Conservation (phyloP, 2,797 vertebrate species). For the Gadopsis marmoratus region DNA sequence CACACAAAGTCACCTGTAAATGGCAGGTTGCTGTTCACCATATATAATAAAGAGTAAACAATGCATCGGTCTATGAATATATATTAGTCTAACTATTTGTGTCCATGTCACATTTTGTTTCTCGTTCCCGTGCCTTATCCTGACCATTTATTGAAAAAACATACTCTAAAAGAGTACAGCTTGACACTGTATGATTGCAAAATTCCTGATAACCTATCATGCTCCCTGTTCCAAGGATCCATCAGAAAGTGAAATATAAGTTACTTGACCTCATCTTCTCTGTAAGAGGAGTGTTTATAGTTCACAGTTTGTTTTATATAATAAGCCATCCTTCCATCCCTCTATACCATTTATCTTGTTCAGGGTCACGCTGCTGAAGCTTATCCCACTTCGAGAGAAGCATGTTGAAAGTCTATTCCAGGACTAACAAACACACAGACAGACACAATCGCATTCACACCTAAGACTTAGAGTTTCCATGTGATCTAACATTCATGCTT, state of each 20-base stretch:
- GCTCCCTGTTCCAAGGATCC: not conserved
- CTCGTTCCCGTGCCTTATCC: not conserved
- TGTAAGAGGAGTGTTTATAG: not conserved
- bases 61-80: not conserved
- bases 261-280: not conserved
- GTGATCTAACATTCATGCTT: not conserved
- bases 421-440: not conserved
- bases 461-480: not conserved
- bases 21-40: not conserved
- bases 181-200: not conserved
- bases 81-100: not conserved
- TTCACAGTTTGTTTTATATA: constrained; percentile 1
- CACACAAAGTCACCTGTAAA: not conserved
- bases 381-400: not conserved
- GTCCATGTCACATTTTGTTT: not conserved
- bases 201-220: not conserved
- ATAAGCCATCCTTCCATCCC: not conserved
- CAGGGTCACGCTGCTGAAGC: constrained; percentile 3
- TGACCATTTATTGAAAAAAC: too few species aligned
- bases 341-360: not conserved
- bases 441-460: not conserved
- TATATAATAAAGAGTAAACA: not conserved
- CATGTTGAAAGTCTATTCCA: not conserved
- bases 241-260: not conserved
- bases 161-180: not conserved